Conservation (phyloP, 2,797 vertebrate genomes). For the Crax fasciolata region DNA sequence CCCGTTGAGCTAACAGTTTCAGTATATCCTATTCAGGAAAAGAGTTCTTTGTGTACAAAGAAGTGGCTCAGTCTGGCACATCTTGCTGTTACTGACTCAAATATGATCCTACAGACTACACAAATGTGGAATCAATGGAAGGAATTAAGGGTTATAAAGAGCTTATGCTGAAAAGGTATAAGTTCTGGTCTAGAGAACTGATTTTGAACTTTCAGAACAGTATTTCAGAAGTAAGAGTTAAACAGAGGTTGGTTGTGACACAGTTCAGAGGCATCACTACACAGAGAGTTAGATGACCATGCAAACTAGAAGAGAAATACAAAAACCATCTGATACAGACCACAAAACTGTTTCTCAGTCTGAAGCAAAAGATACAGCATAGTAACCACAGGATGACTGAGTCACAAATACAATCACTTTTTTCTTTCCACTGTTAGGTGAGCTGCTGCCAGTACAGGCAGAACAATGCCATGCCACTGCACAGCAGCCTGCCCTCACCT, state of each 20-base stretch:
- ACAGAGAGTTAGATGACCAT: not conserved
- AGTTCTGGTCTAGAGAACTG: not conserved
- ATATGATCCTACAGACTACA: not conserved
- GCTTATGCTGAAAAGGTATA: not conserved
- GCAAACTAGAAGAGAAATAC: not conserved
- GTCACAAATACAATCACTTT: not conserved
- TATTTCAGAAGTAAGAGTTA: not conserved
- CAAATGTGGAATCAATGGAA: not conserved
- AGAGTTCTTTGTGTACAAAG: not conserved
- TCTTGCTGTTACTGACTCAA: not conserved
- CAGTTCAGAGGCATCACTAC: not conserved
- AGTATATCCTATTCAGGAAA: not conserved
- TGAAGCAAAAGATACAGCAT: not conserved
- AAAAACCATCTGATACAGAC: not conserved
- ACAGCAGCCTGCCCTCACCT: rapidly evolving
- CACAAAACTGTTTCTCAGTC: not conserved
- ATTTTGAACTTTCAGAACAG: not conserved
- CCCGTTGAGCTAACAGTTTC: not conserved
- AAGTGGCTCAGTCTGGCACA: not conserved
- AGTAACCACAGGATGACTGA: not conserved
- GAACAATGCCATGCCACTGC: not conserved
- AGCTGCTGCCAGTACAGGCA: not conserved
- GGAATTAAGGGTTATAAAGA: not conserved
- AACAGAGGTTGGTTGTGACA: not conserved
- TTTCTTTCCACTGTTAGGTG: not conserved